Conservation (phyloP, 2,113 vertebrate species). For the Cairina moschata region DNA sequence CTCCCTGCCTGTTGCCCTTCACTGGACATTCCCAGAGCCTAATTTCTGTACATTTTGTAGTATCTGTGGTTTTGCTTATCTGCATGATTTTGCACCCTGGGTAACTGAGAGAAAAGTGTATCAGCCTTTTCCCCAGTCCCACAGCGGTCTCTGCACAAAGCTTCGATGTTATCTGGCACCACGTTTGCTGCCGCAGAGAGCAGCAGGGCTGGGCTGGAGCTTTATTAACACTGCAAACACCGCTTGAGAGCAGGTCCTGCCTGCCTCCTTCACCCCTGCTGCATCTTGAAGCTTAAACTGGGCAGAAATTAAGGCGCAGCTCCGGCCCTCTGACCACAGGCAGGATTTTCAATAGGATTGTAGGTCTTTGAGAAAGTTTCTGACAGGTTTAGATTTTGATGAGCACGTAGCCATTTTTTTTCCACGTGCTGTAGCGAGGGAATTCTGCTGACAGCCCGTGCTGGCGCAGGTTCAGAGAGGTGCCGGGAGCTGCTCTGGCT, state of each 20-base stretch:
- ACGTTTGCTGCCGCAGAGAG: accelerated
- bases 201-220: background rate
- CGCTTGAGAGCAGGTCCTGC: background rate
- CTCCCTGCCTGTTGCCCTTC: background rate
- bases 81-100: background rate
- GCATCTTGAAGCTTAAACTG: accelerated
- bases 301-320: background rate
- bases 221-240: background rate
- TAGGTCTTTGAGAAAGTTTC: background rate
- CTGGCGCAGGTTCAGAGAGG: accelerated
- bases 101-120: background rate
- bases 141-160: background rate
- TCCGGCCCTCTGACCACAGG: background rate
- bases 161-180: background rate
- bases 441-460: background rate
- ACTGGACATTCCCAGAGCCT: background rate
- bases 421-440: background rate
- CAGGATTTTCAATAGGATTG: background rate
- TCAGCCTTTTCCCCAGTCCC: background rate
- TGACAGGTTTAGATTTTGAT: background rate
- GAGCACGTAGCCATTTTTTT: background rate
- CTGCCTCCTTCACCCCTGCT: accelerated
- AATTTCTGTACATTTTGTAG: background rate
- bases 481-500: background rate
- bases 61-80: background rate